Evolutionary conservation across 1,140 invertebrate genomes (phyloP).

Genomic region (Coptotermes formosanus): DNA sequence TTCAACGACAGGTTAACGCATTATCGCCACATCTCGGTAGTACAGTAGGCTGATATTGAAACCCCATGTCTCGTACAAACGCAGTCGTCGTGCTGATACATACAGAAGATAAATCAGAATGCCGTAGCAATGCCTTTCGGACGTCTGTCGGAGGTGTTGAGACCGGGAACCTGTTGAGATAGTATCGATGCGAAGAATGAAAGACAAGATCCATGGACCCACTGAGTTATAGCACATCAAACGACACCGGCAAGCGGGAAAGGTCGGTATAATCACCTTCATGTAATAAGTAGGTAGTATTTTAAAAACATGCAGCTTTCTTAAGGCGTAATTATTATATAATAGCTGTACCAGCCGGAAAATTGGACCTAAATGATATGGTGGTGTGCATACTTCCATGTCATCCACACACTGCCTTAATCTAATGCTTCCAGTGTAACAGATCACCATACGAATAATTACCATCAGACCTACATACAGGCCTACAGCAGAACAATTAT

Average conservation of each 20-base stretch:
- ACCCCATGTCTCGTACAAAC: not conserved
- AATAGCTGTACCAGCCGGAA: too few species aligned
- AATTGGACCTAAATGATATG: too few species aligned
- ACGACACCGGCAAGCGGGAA: not conserved
- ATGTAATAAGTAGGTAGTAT: not conserved
- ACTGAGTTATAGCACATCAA: not conserved
- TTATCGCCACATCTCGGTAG: not conserved
- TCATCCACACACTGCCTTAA: too few species aligned
- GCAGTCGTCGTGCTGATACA: not conserved
- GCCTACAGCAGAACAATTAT: too few species aligned
- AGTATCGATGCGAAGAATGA: not conserved
- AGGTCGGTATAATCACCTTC: not conserved
- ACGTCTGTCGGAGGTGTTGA: not conserved
- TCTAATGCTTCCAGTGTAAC: too few species aligned
- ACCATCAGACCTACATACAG: too few species aligned
- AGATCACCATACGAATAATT: too few species aligned
- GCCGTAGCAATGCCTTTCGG: not conserved
- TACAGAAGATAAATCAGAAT: not conserved
- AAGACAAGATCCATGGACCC: not conserved
- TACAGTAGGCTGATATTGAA: conserved; percentile 6
- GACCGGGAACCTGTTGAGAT: not conserved
- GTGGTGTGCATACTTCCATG: too few species aligned
- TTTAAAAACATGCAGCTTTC: not conserved
- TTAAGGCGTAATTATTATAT: too few species aligned
- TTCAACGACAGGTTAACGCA: not conserved